Evolutionary conservation across 2,888 invertebrate genomes (phyloP).

Genomic region (Sericinus montela): DNA sequence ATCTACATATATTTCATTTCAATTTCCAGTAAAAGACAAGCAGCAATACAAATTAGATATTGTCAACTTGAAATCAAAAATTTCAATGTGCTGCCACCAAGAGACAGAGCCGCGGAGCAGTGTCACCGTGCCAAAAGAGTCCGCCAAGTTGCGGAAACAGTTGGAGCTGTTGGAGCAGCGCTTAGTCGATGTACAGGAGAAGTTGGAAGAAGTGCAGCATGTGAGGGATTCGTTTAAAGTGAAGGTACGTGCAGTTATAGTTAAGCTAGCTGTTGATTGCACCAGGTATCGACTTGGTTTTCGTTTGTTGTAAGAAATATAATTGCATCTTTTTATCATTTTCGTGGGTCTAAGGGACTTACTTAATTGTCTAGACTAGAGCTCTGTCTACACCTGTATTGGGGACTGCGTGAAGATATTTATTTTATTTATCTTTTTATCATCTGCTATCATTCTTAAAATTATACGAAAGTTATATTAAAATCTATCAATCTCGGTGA

Average conservation of each 20-base stretch:
- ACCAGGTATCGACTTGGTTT: too few relatives aligned
- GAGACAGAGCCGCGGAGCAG: constrained; percentile 34
- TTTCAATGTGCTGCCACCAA: constrained; percentile 54
- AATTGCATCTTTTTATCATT: too few relatives aligned
- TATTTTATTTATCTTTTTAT: too few relatives aligned
- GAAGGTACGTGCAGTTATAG: constrained; percentile 43
- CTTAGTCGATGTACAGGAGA: constrained; percentile 66
- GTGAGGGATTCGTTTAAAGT: constrained; percentile 71
- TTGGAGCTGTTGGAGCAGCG: constrained; percentile 74
- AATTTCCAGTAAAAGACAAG: constrained; percentile 59
- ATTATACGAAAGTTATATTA: too few relatives aligned
- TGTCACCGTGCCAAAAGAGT: constrained; percentile 29
- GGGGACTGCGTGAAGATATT: too few relatives aligned
- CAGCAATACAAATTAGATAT: constrained; percentile 62
- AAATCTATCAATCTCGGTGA: too few relatives aligned
- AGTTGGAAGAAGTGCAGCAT: constrained; percentile 70
- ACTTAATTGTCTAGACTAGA: too few relatives aligned
- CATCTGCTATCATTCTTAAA: too few relatives aligned
- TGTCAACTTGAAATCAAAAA: constrained; percentile 54
- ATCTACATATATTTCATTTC: not conserved
- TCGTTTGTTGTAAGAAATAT: too few relatives aligned
- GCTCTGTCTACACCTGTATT: too few relatives aligned
- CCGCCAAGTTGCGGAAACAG: constrained; percentile 54
- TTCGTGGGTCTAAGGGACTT: too few relatives aligned
- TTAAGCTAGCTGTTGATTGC: not conserved